Percentiles rank a stretch among this genome's conserved stretches.
phyloP scores from a whole-genome alignment of 2,797 vertebrate genomes.

The Gobio occitaniae region DNA sequence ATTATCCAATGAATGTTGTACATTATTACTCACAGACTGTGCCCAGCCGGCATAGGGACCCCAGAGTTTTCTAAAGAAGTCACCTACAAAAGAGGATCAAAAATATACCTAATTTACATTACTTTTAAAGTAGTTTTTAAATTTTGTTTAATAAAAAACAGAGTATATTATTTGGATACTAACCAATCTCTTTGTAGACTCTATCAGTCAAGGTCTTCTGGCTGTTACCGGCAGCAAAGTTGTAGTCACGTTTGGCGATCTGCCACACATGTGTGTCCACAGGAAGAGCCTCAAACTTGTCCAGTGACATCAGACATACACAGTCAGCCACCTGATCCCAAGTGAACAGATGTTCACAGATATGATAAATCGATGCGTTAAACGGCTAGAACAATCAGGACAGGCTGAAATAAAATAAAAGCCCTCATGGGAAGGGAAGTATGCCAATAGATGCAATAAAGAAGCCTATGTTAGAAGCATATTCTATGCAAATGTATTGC shows the following conservation, averaged over 20 bases:
- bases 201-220: slow-evolving; percentile 86
- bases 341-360: background rate
- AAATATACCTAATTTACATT: background rate
- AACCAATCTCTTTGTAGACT: slow-evolving; percentile 88
- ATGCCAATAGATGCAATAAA: background rate
- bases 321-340: slow-evolving; percentile 90
- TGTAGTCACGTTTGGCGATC: slow-evolving; percentile 89
- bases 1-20: background rate
- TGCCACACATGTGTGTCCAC: slow-evolving; percentile 95
- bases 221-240: slow-evolving; percentile 66
- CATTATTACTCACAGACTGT: slow-evolving; percentile 77
- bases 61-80: slow-evolving; percentile 86
- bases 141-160: background rate
- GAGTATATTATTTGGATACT: slow-evolving; percentile 51
- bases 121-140: background rate
- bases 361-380: background rate
- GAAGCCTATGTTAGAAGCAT: background rate
- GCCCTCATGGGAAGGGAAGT: background rate
- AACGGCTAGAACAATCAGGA: background rate
- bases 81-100: slow-evolving; percentile 73
- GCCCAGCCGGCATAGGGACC: slow-evolving; percentile 90
- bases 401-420: background rate
- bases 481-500: background rate
- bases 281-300: slow-evolving; percentile 90
- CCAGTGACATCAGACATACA: slow-evolving; percentile 92